Conservation (phyloP, 1,140 invertebrate species). For the Phenacoccus solenopsis region DNA sequence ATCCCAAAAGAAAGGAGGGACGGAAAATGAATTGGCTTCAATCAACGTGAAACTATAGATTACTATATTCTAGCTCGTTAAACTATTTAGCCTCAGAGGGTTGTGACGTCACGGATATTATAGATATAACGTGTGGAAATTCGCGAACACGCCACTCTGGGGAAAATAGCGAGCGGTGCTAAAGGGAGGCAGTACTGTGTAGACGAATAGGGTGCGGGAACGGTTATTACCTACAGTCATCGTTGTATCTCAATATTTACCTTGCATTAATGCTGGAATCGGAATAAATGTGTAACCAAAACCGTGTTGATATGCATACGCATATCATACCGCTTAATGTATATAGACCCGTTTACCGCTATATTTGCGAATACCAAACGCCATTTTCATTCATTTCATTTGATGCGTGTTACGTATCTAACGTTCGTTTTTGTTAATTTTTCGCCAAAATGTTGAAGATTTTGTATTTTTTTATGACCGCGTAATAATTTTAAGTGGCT, state of each 20-base stretch:
- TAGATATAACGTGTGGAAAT: too few relatives aligned
- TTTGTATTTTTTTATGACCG: too few relatives aligned
- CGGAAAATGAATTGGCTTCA: background rate
- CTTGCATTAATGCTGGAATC: background rate
- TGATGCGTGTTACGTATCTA: too few relatives aligned
- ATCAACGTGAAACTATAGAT: background rate
- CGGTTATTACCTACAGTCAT: background rate
- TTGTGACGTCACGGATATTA: background rate
- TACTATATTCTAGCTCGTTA: conserved; percentile 1
- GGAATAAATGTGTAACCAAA: conserved; percentile 2
- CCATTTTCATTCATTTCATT: conserved; percentile 3
- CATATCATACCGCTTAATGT: background rate
- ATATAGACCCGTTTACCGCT: background rate
- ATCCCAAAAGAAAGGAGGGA: too few relatives aligned
- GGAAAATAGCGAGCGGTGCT: too few relatives aligned
- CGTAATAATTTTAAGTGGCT: too few relatives aligned
- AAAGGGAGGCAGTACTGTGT: too few relatives aligned
- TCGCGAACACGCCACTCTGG: too few relatives aligned
- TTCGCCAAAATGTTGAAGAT: too few relatives aligned
- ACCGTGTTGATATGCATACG: background rate
- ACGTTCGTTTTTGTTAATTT: too few relatives aligned
- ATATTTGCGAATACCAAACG: background rate
- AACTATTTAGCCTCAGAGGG: background rate
- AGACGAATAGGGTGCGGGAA: too few relatives aligned
- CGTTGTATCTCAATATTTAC: background rate